phyloP scores from a whole-genome alignment of 2,888 invertebrate species.

The Tridacna crocea region DNA sequence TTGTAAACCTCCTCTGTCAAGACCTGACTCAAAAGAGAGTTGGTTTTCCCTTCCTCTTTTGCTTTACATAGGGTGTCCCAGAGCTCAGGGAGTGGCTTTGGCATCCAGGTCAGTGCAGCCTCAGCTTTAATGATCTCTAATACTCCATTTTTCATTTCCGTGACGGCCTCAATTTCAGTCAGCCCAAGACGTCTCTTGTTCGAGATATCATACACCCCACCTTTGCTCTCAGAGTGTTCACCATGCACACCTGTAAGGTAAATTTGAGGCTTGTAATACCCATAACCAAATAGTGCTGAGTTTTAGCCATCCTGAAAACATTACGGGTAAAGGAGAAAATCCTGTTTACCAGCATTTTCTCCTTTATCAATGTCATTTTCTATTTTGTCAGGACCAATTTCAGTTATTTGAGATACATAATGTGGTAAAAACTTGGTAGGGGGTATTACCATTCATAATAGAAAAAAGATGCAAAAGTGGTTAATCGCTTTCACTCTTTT shows the following conservation, averaged over 20 bases:
- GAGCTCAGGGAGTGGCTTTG: constrained; percentile 54
- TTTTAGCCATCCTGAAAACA: too few species aligned
- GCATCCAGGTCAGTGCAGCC: constrained; percentile 62
- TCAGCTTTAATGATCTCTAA: constrained; percentile 74
- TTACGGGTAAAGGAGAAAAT: too few species aligned
- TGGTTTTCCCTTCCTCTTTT: constrained; percentile 49
- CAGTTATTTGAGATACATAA: too few species aligned
- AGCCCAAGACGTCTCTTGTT: constrained; percentile 80
- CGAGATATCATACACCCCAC: constrained; percentile 80
- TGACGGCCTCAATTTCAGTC: constrained; percentile 77
- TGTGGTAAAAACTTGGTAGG: too few species aligned
- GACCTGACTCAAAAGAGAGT: constrained; percentile 89
- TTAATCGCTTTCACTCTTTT: too few species aligned
- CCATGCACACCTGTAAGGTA: constrained; percentile 73
- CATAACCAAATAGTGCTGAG: too few species aligned
- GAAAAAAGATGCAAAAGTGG: too few species aligned
- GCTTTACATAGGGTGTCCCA: constrained; percentile 64
- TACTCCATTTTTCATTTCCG: constrained; percentile 78
- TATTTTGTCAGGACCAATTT: too few species aligned
- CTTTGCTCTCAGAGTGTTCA: constrained; percentile 79
- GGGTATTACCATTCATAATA: too few species aligned
- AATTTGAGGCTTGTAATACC: neutral
- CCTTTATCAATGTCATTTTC: too few species aligned
- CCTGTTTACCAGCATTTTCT: too few species aligned
- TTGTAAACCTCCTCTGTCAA: constrained; percentile 71